A percentile compares a stretch with the other conserved stretches of the same genome.
These are phyloP conservation scores for Monodelphis domestica DNA, from an alignment of 2,797 vertebrate genomes.

Conservation along the genomic window DNA sequence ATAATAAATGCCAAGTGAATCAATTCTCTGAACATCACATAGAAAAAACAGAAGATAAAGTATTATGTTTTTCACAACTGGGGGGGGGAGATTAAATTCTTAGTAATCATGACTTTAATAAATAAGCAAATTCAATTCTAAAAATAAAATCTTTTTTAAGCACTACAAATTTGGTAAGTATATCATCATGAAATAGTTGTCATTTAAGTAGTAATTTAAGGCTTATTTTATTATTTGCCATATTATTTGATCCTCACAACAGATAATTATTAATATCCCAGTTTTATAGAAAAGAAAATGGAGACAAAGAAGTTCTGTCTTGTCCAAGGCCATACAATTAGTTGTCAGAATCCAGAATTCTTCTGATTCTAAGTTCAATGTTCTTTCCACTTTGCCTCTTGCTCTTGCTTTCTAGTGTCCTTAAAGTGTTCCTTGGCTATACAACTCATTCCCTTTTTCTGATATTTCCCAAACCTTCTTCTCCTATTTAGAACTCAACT, in stretches of 20 bases:
- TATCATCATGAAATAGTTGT: not conserved
- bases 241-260: not conserved
- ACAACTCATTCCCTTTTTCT: not conserved
- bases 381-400: not conserved
- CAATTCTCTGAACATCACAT: not conserved
- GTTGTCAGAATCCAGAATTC: not conserved
- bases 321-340: not conserved
- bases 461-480: not conserved
- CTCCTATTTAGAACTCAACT: not conserved
- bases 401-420: not conserved
- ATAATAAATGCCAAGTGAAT: not conserved
- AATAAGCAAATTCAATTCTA: not conserved
- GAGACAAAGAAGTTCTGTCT: not conserved
- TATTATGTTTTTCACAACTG: not conserved
- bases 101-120: not conserved
- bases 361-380: not conserved
- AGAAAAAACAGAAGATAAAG: not conserved
- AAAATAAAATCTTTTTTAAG: not conserved
- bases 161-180: not conserved
- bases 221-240: too few species aligned
- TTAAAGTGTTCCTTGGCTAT: not conserved
- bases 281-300: not conserved
- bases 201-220: not conserved
- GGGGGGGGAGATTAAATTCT: not conserved
- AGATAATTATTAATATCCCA: not conserved